Conservation (phyloP, 2,797 vertebrate species). For the Alca torda region DNA sequence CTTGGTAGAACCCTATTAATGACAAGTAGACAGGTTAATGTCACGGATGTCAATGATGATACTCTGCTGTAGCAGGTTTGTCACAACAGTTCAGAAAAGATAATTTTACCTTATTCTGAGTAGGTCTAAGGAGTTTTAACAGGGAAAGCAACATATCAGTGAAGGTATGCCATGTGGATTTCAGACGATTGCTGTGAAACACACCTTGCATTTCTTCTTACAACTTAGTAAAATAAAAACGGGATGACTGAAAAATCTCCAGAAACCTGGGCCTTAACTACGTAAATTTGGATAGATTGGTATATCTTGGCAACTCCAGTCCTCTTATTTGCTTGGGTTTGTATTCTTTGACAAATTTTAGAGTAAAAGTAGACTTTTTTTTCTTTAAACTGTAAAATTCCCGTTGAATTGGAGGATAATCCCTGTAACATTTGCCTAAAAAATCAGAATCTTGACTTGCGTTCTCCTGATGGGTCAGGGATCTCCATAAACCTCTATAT, state of each 20-base stretch:
- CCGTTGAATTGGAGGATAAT: not conserved
- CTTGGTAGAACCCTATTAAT: not conserved
- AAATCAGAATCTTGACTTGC: not conserved
- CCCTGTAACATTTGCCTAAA: not conserved
- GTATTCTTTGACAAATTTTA: not conserved
- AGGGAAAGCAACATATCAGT: not conserved
- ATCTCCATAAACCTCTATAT: not conserved
- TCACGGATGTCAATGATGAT: not conserved
- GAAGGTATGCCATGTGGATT: not conserved
- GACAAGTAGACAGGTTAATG: accelerated
- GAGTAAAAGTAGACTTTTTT: not conserved
- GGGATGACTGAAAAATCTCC: not conserved
- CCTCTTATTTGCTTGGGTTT: not conserved
- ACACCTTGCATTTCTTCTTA: not conserved
- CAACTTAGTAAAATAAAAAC: not conserved
- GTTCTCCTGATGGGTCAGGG: not conserved
- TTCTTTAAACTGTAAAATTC: not conserved
- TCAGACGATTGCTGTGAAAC: not conserved
- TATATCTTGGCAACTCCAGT: not conserved
- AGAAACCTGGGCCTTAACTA: not conserved
- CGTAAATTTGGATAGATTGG: not conserved
- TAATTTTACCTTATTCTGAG: not conserved
- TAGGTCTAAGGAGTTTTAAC: not conserved
- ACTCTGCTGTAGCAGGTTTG: not conserved
- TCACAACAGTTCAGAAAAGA: not conserved